Evolutionary conservation across 2,888 invertebrate genomes (phyloP), one percentile per base, ranked within the genome.

Genomic region (Pachydiplax longipennis): DNA sequence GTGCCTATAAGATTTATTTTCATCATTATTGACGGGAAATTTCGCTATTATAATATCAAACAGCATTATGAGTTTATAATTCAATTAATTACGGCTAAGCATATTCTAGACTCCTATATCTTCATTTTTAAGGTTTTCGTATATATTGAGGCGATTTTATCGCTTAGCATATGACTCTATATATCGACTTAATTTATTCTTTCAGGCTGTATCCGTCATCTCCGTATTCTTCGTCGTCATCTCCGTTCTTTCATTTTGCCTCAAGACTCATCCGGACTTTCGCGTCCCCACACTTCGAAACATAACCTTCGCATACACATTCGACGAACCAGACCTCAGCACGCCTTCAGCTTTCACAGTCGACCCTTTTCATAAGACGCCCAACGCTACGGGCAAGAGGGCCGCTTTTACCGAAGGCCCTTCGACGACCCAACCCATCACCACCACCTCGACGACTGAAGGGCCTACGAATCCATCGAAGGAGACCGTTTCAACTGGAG

Each of bases 141-240:
- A n/a, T n/a, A n/a, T n/a, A n/a, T n/a, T n/a, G n/a, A n/a, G n/a
- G n/a, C n/a, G n/a, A n/a, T n/a, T n/a, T n/a, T n/a, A n/a, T n/a
- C n/a, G n/a, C n/a, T n/a, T n/a, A n/a, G n/a, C n/a, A n/a, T n/a
- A n/a, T n/a, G n/a, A n/a, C n/a, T n/a, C n/a, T n/a, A n/a, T n/a
- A n/a, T n/a, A n/a, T n/a, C 10, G 44, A 44, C 5, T 53, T 82
- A n/a, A n/a, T 44, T 92, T 92, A 93, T 91, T 93, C 90, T 94
- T 94, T 82, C 96, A 98, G 98, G 96, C 98, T 94, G 97, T 99
- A 94, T 98, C 98, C 92, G 97, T 97, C 91, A 96, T 98, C 93
- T 98, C 99, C 18, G 98, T 99, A 91, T 98, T 99, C 95, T 99
- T 99, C 96, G 99, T 99, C 94, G 98, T 98, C 95, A 96, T 98